Base-by-base conservation (phyloP, 2,113 vertebrate species). In the Saguinus midas region DNA sequence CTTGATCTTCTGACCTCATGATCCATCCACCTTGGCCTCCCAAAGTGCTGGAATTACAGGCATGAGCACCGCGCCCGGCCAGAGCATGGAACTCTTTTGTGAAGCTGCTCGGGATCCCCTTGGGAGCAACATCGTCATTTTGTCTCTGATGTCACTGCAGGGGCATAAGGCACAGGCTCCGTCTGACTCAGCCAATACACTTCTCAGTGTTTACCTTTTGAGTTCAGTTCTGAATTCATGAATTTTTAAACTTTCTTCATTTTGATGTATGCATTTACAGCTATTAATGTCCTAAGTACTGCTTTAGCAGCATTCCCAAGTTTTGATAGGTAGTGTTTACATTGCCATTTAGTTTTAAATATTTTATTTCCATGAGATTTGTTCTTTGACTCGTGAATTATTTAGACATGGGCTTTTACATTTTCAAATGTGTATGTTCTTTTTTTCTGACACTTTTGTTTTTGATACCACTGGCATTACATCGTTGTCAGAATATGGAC, bases 311-410 rank as follows among this genome's bases (percentile, higher is more conserved):
- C 40, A 66, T 25, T 32, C 35, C 37, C 83, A 93, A 87, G n/a
- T 90, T 91, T 95, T 89, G 84, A 79, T 43, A 94, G 16, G 29
- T 64, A 85, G 35, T 87, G 14, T 96, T 96, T 94, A 43, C 48
- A 1, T 29, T 96, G 80, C 92, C 68, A 35, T 89, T 96, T 88
- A 43, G 76, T 95, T 94, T 96, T 97, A 95, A 97, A 97, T 97
- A 96, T 97, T 97, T 97, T 92, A 91, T 96, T 96, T 85, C 87
- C 55, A 6, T 57, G n/a, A 96, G 87, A 89, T 94, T 96, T 94
- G 50, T 92, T 96, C 87, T 88, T 88, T 64, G 80, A 45, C 21
- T 92, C 88, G 80, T 95, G 75, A 96, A 96, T 97, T 96, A 95
- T 96, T 96, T 92, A 96, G 84, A 80, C 10, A 57, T 10, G 29